Conservation (phyloP, 2,113 vertebrate species). For the Phasianus colchicus region DNA sequence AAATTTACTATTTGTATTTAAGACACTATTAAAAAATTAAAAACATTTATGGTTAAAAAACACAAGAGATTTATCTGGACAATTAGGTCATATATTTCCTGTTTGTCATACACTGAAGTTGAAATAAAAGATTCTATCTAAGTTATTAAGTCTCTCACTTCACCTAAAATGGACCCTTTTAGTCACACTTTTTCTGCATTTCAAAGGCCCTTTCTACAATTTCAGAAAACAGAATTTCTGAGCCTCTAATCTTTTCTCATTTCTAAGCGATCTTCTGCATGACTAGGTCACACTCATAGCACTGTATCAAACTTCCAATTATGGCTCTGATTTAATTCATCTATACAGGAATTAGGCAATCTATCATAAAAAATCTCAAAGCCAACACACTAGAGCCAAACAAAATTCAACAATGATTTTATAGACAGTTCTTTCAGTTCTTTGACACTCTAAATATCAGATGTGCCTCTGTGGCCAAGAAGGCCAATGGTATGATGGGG, state of each 20-base stretch:
- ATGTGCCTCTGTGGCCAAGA: too few relatives aligned
- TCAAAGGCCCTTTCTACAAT: not conserved
- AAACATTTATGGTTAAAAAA: not conserved
- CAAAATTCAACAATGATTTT: not conserved
- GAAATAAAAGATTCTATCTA: not conserved
- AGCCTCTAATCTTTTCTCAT: not conserved
- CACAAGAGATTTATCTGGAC: not conserved
- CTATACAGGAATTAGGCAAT: not conserved
- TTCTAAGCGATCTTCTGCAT: not conserved
- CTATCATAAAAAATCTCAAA: not conserved
- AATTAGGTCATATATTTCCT: not conserved
- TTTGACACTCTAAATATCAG: not conserved
- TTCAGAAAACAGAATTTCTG: not conserved
- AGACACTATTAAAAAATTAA: not conserved
- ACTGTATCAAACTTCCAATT: not conserved
- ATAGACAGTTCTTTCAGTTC: not conserved
- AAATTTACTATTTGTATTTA: not conserved
- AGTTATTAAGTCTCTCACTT: not conserved
- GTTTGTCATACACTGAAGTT: not conserved
- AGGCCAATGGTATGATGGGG: too few relatives aligned
- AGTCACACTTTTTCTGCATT: not conserved
- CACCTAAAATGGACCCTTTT: not conserved
- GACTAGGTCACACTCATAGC: not conserved
- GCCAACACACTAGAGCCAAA: not conserved
- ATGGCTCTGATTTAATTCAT: not conserved